phyloP scores from a whole-genome alignment of 2,797 vertebrate genomes.

The Gobio occitaniae region DNA sequence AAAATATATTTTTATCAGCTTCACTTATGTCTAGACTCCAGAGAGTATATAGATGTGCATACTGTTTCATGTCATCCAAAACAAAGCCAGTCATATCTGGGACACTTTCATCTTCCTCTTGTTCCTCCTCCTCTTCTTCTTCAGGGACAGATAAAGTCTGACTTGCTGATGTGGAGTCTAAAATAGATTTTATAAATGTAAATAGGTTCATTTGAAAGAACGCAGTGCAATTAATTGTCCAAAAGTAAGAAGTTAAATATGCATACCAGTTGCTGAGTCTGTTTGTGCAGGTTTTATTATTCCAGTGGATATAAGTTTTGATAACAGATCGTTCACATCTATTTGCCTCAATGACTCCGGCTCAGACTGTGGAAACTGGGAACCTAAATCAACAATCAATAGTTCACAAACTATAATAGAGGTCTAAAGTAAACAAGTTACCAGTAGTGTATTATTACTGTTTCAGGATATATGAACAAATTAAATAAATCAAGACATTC shows the following conservation, averaged over 20 bases:
- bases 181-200: not conserved
- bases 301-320: slow-evolving; percentile 92
- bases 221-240: not conserved
- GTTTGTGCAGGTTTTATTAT: slow-evolving; percentile 89
- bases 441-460: not conserved
- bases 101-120: slow-evolving; percentile 85
- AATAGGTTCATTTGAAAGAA: not conserved
- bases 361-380: slow-evolving; percentile 84
- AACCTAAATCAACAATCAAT: slow-evolving; percentile 50
- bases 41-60: slow-evolving; percentile 65
- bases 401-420: not conserved
- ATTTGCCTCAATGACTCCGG: slow-evolving; percentile 91
- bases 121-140: slow-evolving; percentile 84
- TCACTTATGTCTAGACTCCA: not conserved
- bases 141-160: slow-evolving; percentile 65
- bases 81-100: slow-evolving; percentile 92
- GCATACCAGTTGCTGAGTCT: slow-evolving; percentile 71
- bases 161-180: slow-evolving; percentile 71
- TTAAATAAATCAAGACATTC: slow-evolving; percentile 5
- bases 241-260: not conserved
- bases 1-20: not conserved
- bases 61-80: slow-evolving; percentile 93
- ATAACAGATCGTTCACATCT: slow-evolving; percentile 93
- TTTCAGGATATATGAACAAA: not conserved
- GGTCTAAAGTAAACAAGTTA: not conserved